Base-by-base conservation (phyloP, 2,888 invertebrate genomes). In the Drosophila anomelani region DNA sequence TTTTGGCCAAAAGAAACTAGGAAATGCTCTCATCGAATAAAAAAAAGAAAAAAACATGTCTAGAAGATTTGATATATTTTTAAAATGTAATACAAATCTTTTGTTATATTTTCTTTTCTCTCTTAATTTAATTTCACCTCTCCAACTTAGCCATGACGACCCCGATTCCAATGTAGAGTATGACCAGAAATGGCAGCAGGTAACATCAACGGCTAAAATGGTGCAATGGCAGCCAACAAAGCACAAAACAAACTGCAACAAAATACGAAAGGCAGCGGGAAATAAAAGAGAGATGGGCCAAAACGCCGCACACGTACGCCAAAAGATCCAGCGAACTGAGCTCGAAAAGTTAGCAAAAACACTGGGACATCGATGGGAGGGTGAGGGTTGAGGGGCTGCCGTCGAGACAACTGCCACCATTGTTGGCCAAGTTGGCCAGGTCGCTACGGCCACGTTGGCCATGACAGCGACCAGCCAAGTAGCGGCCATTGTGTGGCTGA, bases 401-500 rank as follows among this genome's bases (percentile, higher is more conserved):
- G 51, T 20, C 51, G 51, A 51, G 51, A 68, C 56, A 71, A 36
- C 53, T 57, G 51, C 54, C 55, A 66, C 69, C 59, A 66, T 73
- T 81, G 81, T 75, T 67, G 73, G 66, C 68, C 67, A 58, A 60
- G 60, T 60, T 60, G 60, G 58, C 68, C 69, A 57, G 51, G 75
- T 49, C 51, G 51, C 51, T 34, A 51, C 51, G 72, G 64, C 68
- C 64, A 58, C 54, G 60, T 56, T 60, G 60, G 55, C 68, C 69
- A 53, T 60, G 75, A 74, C 64, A 68, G 75, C 53, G 57, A 73
- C 68, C 71, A 77, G 73, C 80, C 74, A 85, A 80, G 80, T 80
- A 83, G 67, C 59, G 80, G 77, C 63, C 70, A 75, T 71, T 80
- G 85, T 80, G 82, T 64, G 85, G 79, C 76, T 66, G 75, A 75